phyloP scores from a whole-genome alignment of 1,140 invertebrate species.

The Drosophila setifemur region DNA sequence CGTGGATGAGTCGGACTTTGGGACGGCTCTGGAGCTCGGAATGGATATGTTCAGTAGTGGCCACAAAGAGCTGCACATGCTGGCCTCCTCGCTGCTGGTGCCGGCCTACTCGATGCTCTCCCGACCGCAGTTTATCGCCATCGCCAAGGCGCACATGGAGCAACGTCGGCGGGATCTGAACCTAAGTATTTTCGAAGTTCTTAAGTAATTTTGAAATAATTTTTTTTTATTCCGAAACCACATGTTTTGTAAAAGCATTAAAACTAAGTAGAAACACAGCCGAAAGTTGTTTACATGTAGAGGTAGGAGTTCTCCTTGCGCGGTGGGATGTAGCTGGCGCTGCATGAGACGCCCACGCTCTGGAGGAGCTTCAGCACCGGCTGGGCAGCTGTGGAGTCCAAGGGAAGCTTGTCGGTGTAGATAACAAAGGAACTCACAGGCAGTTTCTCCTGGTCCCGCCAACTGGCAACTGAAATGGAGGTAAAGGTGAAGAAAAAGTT shows the following conservation, averaged over 20 bases:
- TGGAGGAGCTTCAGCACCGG: conserved; percentile 66
- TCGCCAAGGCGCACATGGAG: conserved; percentile 88
- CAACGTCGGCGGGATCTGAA: conserved; percentile 47
- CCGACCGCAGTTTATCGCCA: conserved; percentile 88
- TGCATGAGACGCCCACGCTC: conserved; percentile 47
- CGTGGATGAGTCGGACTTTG: conserved; percentile 97
- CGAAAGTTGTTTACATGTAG: conserved; percentile 49
- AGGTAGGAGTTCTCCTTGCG: conserved; percentile 65
- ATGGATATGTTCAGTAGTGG: conserved; percentile 93
- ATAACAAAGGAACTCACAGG: conserved; percentile 57
- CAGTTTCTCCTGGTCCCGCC: conserved; percentile 48
- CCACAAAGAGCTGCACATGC: conserved; percentile 86
- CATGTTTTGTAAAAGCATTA: conserved; percentile 22
- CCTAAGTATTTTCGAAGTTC: conserved; percentile 64
- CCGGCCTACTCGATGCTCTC: conserved; percentile 91
- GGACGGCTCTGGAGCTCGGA: conserved; percentile 93
- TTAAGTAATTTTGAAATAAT: conserved; percentile 33
- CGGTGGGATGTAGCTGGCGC: conserved; percentile 51
- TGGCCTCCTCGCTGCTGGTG: conserved; percentile 86
- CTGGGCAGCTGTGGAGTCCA: conserved; percentile 61
- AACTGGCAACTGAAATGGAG: conserved; percentile 59
- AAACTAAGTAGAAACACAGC: conserved; percentile 40
- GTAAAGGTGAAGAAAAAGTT: neutral
- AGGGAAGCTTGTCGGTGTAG: conserved; percentile 66
- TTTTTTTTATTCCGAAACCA: conserved; percentile 42